These are phyloP conservation scores for Chrysomallon squamiferum DNA, from an alignment of 1,140 invertebrate species.

Conservation along the genomic window DNA sequence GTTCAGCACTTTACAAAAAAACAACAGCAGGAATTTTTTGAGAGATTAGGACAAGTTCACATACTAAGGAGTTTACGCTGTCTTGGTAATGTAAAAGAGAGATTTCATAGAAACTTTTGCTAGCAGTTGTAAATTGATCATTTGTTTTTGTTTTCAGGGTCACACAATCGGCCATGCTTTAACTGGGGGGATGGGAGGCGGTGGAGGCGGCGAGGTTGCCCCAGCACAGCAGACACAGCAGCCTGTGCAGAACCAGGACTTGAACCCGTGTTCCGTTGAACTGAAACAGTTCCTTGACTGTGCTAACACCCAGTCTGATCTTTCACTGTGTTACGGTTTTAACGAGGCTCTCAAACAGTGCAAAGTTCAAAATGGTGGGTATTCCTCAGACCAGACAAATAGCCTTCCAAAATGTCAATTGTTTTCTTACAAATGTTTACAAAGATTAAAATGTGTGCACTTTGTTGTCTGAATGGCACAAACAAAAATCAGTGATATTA, in stretches of 20 bases:
- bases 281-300: conserved; percentile 64
- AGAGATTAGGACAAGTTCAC: too few relatives aligned
- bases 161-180: conserved; percentile 58
- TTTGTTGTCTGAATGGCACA: background rate
- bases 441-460: too few relatives aligned
- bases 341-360: conserved; percentile 61
- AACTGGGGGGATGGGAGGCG: conserved; percentile 47
- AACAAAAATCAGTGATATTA: background rate
- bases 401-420: background rate
- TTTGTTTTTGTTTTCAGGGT: too few relatives aligned
- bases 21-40: too few relatives aligned
- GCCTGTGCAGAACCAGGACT: conserved; percentile 26
- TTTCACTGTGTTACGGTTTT: conserved; percentile 60
- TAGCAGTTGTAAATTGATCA: too few relatives aligned
- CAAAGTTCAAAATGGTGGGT: conserved; percentile 54
- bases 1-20: too few relatives aligned
- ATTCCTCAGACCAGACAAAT: background rate
- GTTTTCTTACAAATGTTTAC: too few relatives aligned
- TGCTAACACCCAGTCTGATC: conserved; percentile 55
- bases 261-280: conserved; percentile 60
- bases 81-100: too few relatives aligned
- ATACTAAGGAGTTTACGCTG: too few relatives aligned
- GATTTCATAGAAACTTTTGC: too few relatives aligned
- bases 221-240: conserved; percentile 21
- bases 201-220: conserved; percentile 15